These are phyloP conservation scores for Ptychochromis oligacanthus DNA, from an alignment of 2,113 vertebrate genomes.

Conservation along the genomic window DNA sequence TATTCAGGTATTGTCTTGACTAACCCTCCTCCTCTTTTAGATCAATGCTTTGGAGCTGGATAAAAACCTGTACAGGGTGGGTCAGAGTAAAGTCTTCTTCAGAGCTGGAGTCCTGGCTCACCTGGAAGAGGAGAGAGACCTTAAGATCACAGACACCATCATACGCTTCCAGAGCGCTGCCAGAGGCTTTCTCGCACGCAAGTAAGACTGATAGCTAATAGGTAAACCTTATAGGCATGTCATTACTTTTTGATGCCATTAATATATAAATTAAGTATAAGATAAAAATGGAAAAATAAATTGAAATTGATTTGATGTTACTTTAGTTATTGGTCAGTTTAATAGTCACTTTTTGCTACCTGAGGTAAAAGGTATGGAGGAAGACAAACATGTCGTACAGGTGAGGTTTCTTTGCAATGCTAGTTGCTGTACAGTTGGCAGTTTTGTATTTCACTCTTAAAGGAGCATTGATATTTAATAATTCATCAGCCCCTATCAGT, in stretches of 20 bases:
- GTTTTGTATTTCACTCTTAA: slow-evolving; percentile 50
- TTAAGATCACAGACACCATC: slow-evolving; percentile 93
- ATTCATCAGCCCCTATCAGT: slow-evolving; percentile 26
- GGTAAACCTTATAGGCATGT: not conserved
- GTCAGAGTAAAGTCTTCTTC: slow-evolving; percentile 95
- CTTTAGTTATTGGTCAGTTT: not conserved
- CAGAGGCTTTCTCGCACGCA: slow-evolving; percentile 88
- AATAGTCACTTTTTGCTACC: not conserved
- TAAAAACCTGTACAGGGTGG: slow-evolving; percentile 88
- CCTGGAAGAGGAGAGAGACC: slow-evolving; percentile 90
- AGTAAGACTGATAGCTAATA: slow-evolving; percentile 69
- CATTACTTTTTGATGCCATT: not conserved
- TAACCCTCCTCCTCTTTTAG: slow-evolving; percentile 61
- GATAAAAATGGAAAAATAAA: not conserved
- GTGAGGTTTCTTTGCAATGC: slow-evolving; percentile 2
- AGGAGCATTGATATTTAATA: slow-evolving; percentile 52
- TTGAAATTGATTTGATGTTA: not conserved
- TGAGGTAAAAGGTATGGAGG: not conserved
- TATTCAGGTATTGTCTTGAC: not conserved
- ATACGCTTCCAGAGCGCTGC: slow-evolving; percentile 90
- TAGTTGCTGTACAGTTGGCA: not conserved
- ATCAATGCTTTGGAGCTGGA: slow-evolving; percentile 90
- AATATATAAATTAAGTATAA: not conserved
- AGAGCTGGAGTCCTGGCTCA: slow-evolving; percentile 90
- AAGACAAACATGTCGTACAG: not conserved